Evolutionary conservation across 1,140 invertebrate species (phyloP).

Genomic region (Ceratosolen solmsi): DNA sequence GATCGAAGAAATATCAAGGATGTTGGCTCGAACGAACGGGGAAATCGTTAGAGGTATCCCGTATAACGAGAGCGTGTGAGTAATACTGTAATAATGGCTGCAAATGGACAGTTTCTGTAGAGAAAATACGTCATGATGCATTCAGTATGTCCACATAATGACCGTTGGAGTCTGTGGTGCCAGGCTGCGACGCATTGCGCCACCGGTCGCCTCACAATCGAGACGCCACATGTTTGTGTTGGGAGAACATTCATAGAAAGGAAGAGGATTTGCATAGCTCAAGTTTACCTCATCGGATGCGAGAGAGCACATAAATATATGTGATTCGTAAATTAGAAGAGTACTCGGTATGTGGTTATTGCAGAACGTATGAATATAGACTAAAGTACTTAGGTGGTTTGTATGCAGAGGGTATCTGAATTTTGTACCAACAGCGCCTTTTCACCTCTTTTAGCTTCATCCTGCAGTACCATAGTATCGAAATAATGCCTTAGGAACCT

Average conservation of each 20-base stretch:
- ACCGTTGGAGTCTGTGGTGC: background rate
- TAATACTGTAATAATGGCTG: background rate
- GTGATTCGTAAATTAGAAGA: slow-evolving; percentile 51
- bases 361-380: slow-evolving; percentile 50
- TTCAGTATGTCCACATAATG: slow-evolving; percentile 24
- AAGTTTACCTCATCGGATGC: background rate
- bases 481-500: background rate
- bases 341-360: slow-evolving; percentile 53
- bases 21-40: no score
- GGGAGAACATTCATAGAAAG: no score
- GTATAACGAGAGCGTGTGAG: no score
- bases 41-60: no score
- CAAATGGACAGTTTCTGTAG: background rate
- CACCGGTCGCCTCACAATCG: no score
- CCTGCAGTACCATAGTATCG: background rate
- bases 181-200: no score
- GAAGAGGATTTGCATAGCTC: background rate
- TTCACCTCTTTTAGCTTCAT: slow-evolving; percentile 8
- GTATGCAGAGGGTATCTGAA: slow-evolving; percentile 71
- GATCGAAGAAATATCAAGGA: no score
- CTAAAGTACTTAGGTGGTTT: slow-evolving; percentile 60
- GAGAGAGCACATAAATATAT: slow-evolving; percentile 12
- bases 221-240: slow-evolving; percentile 11
- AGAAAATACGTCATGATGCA: slow-evolving; percentile 23
- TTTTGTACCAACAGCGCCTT: no score